Evolutionary conservation across 2,888 invertebrate genomes (phyloP).

Genomic region (Drosophila multiciliata): DNA sequence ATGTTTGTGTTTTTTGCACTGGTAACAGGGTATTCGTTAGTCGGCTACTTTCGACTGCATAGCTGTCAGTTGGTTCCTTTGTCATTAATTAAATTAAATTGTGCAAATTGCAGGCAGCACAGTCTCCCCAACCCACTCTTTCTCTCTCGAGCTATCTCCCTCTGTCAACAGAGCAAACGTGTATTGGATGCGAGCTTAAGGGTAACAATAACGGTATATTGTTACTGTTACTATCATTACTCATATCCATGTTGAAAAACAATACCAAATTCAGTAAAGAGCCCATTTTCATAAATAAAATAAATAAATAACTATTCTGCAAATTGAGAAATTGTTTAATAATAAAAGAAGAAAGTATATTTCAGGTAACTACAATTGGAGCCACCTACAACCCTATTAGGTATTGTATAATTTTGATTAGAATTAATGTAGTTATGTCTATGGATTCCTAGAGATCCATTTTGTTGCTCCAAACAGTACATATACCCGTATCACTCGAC

Average conservation of each 20-base stretch:
- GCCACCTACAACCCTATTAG: not conserved
- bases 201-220: constrained; percentile 46
- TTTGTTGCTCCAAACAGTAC: no score
- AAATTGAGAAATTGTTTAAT: not conserved
- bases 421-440: no score
- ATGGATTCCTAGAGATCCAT: no score
- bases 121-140: not conserved
- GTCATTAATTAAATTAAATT: constrained; percentile 83
- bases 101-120: constrained; percentile 78
- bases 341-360: no score
- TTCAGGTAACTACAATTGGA: not conserved
- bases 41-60: not conserved
- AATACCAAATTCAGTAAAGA: not conserved
- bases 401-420: no score
- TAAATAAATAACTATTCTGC: not conserved
- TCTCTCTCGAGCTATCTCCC: no score
- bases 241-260: not conserved
- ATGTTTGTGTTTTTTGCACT: not conserved
- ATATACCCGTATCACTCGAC: no score
- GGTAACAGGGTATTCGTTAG: not conserved
- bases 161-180: not conserved
- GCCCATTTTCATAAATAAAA: not conserved
- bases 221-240: constrained; percentile 19
- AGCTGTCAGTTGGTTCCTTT: not conserved
- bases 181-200: constrained; percentile 31